These are phyloP conservation scores for Hesperophylax magnus DNA, from an alignment of 1,140 invertebrate genomes.

Conservation along the genomic window DNA sequence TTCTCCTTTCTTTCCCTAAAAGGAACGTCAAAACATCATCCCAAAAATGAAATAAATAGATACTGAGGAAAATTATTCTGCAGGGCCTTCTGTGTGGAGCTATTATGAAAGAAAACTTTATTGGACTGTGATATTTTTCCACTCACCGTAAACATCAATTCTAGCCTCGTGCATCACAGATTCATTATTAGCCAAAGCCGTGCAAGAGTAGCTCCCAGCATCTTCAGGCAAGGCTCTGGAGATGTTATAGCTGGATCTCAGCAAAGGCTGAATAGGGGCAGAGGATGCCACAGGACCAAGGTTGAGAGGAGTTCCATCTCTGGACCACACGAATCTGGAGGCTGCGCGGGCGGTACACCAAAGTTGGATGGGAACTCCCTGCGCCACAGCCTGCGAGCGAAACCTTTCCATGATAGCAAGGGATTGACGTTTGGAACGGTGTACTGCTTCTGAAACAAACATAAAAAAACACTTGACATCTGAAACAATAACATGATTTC, in stretches of 20 bases:
- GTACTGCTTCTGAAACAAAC: no score
- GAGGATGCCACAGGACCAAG: neutral
- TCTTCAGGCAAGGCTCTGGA: conserved; percentile 43
- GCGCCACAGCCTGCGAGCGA: conserved; percentile 28
- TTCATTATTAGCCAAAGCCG: conserved; percentile 39
- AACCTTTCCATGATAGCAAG: conserved; percentile 42
- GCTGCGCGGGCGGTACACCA: conserved; percentile 47
- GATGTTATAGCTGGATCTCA: conserved; percentile 40
- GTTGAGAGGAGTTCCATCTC: conserved; percentile 39
- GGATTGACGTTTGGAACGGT: neutral
- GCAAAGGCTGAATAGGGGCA: neutral
- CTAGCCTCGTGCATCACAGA: conserved; percentile 44
- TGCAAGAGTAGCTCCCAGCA: conserved; percentile 51
- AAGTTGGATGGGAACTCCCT: conserved; percentile 39
- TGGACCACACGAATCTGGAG: conserved; percentile 38
- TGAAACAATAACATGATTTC: no score
- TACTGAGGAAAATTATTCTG: no score
- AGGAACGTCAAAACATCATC: no score
- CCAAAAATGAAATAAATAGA: no score
- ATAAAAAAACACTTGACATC: no score
- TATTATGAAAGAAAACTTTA: no score
- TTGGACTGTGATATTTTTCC: no score
- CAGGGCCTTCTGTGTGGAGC: no score
- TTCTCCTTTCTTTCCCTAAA: no score
- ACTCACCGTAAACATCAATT: conserved; percentile 52